Evolutionary conservation across 2,888 invertebrate species (phyloP).

Genomic region (Achlya flavicornis): DNA sequence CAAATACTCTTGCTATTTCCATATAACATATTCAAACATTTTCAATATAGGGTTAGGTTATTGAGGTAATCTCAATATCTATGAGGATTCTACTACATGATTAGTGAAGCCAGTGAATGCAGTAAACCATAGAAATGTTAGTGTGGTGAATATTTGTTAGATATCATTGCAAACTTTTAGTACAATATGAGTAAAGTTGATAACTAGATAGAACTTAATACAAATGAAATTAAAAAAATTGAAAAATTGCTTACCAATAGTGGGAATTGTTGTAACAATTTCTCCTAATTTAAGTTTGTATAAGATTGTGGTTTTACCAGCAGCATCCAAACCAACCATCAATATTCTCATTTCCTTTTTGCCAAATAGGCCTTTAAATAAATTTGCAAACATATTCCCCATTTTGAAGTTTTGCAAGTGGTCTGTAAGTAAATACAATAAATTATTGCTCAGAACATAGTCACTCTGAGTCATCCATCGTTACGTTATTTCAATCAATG

Average conservation of each 20-base stretch:
- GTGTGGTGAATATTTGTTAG: too few species aligned
- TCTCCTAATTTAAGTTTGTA: conserved; percentile 99
- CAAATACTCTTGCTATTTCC: too few species aligned
- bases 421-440: conserved; percentile 75
- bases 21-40: too few species aligned
- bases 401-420: conserved; percentile 87
- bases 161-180: too few species aligned
- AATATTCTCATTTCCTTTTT: conserved; percentile 99
- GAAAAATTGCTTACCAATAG: conserved; percentile 91
- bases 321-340: conserved; percentile 99
- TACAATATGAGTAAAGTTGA: too few species aligned
- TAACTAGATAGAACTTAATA: too few species aligned
- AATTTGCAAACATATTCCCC: conserved; percentile 98
- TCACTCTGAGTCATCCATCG: conserved; percentile 77
- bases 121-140: too few species aligned
- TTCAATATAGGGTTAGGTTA: too few species aligned
- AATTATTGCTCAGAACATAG: conserved; percentile 48
- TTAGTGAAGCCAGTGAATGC: too few species aligned
- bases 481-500: conserved; percentile 79
- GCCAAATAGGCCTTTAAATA: conserved; percentile 99
- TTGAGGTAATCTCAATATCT: too few species aligned
- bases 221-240: too few species aligned
- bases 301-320: conserved; percentile 99
- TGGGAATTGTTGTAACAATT: conserved; percentile 99
- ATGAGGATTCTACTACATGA: too few species aligned